Evolutionary conservation across 2,797 vertebrate genomes (phyloP).

Genomic region (Heterohyrax brucei): DNA sequence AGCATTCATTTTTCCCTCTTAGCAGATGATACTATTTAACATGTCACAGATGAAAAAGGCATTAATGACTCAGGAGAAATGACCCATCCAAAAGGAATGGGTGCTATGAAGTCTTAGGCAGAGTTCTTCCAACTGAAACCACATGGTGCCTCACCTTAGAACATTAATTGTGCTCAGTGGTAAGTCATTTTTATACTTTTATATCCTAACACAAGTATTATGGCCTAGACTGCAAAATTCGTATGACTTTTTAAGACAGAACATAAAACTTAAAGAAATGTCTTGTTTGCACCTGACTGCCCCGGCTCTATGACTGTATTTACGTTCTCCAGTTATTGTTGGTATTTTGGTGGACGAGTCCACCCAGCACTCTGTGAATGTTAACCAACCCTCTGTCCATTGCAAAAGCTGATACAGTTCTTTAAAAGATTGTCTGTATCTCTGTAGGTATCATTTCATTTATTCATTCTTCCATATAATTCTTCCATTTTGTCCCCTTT

Average conservation of each 20-base stretch:
- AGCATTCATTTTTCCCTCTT: constrained; percentile 50
- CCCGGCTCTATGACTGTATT: background rate
- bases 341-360: background rate
- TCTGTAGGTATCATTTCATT: background rate
- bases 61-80: constrained; percentile 59
- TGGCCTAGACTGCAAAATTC: background rate
- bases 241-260: constrained; percentile 11
- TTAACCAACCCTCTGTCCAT: background rate
- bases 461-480: background rate
- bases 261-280: constrained; percentile 9
- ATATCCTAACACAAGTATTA: constrained; percentile 2
- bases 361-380: background rate
- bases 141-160: background rate
- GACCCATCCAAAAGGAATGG: background rate
- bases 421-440: background rate
- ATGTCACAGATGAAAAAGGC: constrained; percentile 47
- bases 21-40: constrained; percentile 69
- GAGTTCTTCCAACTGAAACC: constrained; percentile 14
- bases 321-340: background rate
- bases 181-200: constrained; percentile 38
- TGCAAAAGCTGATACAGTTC: background rate
- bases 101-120: background rate
- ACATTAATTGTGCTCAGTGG: background rate
- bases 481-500: background rate
- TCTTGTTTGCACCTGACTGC: background rate